Conservation (phyloP, 2,113 vertebrate species). For the Pelvicachromis taeniatus region DNA sequence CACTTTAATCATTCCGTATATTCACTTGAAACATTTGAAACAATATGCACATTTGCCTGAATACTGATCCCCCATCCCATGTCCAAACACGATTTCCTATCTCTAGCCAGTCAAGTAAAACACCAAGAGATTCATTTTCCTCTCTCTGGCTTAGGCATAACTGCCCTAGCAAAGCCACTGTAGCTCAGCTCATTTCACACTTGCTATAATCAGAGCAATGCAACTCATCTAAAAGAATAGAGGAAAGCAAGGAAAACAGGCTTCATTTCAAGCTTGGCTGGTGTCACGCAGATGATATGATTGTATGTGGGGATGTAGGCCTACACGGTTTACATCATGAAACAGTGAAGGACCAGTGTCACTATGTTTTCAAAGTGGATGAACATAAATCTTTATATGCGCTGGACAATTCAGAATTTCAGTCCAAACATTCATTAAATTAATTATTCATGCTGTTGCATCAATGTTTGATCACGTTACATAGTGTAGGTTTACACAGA, state of each 20-base stretch:
- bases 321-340: constrained; percentile 3
- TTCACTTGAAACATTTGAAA: background rate
- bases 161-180: constrained; percentile 32
- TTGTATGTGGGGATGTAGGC: constrained; percentile 23
- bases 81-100: constrained; percentile 24
- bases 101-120: constrained; percentile 17
- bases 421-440: constrained; percentile 16
- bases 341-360: background rate
- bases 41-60: background rate
- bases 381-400: constrained; percentile 15
- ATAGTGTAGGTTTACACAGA: background rate
- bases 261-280: constrained; percentile 54
- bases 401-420: background rate
- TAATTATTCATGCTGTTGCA: background rate
- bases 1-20: background rate
- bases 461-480: background rate
- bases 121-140: constrained; percentile 16
- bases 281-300: constrained; percentile 34
- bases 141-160: constrained; percentile 10
- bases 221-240: constrained; percentile 44
- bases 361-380: background rate
- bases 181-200: constrained; percentile 49
- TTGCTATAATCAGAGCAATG: constrained; percentile 14
- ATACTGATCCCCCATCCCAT: constrained; percentile 2
- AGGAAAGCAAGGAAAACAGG: constrained; percentile 19